Evolutionary conservation across 1,140 invertebrate species (phyloP), one percentile per base, ranked within the genome.

Genomic region (Ceratosolen solmsi): DNA sequence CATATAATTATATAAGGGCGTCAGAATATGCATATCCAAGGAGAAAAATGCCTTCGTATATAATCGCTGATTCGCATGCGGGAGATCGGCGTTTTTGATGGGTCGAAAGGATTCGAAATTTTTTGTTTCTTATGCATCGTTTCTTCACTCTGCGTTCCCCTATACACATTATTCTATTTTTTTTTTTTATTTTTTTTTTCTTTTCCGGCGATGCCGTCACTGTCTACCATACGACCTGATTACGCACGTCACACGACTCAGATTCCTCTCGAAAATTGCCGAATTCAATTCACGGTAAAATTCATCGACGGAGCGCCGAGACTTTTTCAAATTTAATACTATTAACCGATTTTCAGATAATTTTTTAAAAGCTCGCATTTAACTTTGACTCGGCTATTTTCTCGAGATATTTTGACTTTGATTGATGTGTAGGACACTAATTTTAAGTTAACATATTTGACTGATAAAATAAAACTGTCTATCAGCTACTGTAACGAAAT

Each of bases 61-160:
- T 77, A 76, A 36, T 30, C 33, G 54, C 68, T 68, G 71, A 72
- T 79, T 79, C 68, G 36, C 33, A 49, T 68, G 54, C 33, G 68
- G 30, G 30, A 72, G 78, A 60, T 72, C 33, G 78, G 68, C 70
- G 56, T 58, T 72, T 79, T 79, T 79, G 51, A 72, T n/a, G 13
- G 27, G 20, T 13, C 9, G 38, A 4, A 30, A 25, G 27, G 25
- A 22, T 56, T 38, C 17, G 20, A 15, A 22, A 2, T 0, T 22
- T 41, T 4, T 22, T 17, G 4, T 33, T 41, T 25, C n/a, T 22
- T 4, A 2, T 1, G 15, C 15, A 4, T n/a, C 22, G 4, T 9
- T 46, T 38, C 3, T 56, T 51, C 49, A 33, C 72, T n/a, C n/a
- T n/a, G n/a, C n/a, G n/a, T n/a, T n/a, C n/a, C n/a, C n/a, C n/a